Base-by-base conservation (phyloP, 2,888 invertebrate genomes). In the Agrochola litura region DNA sequence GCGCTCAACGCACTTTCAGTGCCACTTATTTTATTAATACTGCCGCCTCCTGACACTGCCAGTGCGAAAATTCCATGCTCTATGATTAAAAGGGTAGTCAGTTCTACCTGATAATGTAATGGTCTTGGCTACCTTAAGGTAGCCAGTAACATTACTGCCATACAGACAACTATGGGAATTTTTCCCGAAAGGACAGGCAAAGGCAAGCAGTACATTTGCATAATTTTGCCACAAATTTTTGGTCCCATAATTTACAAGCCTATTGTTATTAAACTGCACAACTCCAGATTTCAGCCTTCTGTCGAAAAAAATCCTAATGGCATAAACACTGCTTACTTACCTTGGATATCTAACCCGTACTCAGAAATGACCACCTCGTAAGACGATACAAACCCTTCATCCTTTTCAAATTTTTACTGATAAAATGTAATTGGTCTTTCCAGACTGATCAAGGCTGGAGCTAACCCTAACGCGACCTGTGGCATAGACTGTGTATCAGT, bases 361-460 rank as follows among this genome's bases (percentile, higher is more conserved):
- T 66, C 19, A 30, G 2, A 22, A 49, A 30, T 22, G 0, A 30
- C 46, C 46, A 30, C 19, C 19, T 49, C 25, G 19, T 14, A 66
- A 66, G 19, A 46, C 25, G 43, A 46, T 6, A 12, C 12, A 22
- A 22, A 19, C 14, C 49, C 6, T 54, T 10, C 0, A 4, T 68
- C 16, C n/a, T 16, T n/a, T 54, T 37, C 37, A 30, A 30, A 30
- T 6, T 16, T 6, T 10, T n/a, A 58, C 16, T n/a, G 6, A n/a
- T 68, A 12, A 30, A 67, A 41, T 60, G 4, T n/a, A 54, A 25
- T 41, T 25, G 16, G 0, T 49, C 37, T 65, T 87, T 83, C 1
- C 84, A 93, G 92, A 73, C 77, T 91, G 4, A 76, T 93, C 64
- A 83, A 89, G 65, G 80, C 84, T 3, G 91, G 92, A 19, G 91